Evolutionary conservation across 2,113 vertebrate genomes (phyloP).

Genomic region (Mixornis gularis): DNA sequence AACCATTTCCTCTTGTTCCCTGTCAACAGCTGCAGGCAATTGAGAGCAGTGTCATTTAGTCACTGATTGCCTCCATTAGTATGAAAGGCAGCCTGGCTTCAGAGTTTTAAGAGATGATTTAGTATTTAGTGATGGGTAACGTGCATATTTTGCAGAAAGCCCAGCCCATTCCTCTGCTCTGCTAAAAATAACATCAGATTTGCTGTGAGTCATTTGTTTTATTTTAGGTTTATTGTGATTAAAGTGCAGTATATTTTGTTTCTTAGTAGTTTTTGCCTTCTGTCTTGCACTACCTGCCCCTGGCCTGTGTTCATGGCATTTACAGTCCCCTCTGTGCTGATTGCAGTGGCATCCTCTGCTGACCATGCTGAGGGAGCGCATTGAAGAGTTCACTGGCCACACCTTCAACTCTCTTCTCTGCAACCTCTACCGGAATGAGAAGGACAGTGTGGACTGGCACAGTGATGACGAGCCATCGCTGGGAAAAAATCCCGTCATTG

Average conservation of each 20-base stretch:
- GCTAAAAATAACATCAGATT: neutral
- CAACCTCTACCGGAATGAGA: slow-evolving; percentile 88
- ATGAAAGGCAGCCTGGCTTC: neutral
- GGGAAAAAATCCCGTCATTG: slow-evolving; percentile 81
- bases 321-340: neutral
- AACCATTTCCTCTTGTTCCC: neutral
- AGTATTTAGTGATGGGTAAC: neutral
- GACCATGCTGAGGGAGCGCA: slow-evolving; percentile 62
- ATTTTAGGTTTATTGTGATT: neutral
- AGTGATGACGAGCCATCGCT: slow-evolving; percentile 86
- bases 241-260: neutral
- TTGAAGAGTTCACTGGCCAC: slow-evolving; percentile 70
- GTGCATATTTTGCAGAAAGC: neutral
- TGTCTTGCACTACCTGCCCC: neutral
- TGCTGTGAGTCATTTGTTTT: neutral
- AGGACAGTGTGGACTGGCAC: slow-evolving; percentile 95
- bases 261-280: neutral
- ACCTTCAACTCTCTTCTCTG: slow-evolving; percentile 92
- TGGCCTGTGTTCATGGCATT: neutral
- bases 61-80: neutral
- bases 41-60: neutral
- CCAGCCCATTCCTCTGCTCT: neutral
- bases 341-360: slow-evolving; percentile 87
- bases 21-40: neutral
- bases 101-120: neutral